Conservation (phyloP, 2,797 vertebrate genomes). For the Darevskia nairensis region DNA sequence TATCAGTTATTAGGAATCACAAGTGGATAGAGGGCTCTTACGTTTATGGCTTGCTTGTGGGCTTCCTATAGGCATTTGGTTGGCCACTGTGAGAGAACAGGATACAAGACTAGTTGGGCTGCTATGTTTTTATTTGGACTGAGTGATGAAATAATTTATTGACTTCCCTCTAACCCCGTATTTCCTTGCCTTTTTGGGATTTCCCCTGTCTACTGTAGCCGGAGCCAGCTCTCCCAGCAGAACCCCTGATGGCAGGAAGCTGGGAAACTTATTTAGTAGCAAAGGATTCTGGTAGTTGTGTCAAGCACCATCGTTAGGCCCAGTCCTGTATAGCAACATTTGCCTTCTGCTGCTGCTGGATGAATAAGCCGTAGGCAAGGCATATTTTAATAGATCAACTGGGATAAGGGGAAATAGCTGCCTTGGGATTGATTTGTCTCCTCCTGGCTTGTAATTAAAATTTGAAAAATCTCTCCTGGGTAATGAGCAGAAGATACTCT, state of each 20-base stretch:
- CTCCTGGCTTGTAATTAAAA: conserved; percentile 47
- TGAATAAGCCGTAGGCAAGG: conserved; percentile 27
- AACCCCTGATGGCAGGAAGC: neutral
- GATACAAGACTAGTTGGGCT: too few species aligned
- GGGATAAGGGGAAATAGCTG: conserved; percentile 42
- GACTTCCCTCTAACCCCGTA: too few species aligned
- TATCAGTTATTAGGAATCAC: too few species aligned
- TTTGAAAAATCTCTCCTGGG: conserved; percentile 48
- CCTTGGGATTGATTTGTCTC: conserved; percentile 16
- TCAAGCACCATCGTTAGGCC: neutral
- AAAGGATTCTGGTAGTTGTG: neutral
- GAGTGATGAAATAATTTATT: too few species aligned
- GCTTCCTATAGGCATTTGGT: too few species aligned
- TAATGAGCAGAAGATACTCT: conserved; percentile 53
- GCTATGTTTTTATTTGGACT: too few species aligned
- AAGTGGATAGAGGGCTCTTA: too few species aligned
- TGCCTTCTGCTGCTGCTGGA: neutral
- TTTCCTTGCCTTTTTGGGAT: neutral
- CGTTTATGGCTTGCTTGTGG: too few species aligned
- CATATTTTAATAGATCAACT: conserved; percentile 42
- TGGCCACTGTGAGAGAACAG: too few species aligned
- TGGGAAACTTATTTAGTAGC: neutral
- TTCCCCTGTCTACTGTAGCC: too few species aligned
- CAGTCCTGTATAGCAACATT: neutral
- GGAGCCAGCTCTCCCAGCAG: neutral